Evolutionary conservation across 2,888 invertebrate genomes (phyloP).

Genomic region (Lasioglossum vierecki): DNA sequence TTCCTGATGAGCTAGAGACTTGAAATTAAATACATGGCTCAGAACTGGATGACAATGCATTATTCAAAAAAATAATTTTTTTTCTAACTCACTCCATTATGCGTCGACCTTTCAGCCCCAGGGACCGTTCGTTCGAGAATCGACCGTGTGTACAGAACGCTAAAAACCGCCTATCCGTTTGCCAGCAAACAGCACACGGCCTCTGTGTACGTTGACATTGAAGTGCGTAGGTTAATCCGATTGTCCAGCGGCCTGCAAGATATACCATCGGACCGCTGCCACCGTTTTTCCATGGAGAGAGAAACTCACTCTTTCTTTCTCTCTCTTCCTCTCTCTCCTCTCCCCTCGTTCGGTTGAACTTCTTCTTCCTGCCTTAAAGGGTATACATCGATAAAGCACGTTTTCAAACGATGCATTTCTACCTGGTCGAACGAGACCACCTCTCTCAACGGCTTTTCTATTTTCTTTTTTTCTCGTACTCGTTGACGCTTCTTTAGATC

Average conservation of each 20-base stretch:
- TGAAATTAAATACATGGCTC: too few relatives aligned
- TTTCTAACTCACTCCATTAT: neutral
- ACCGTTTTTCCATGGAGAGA: slow-evolving; percentile 28
- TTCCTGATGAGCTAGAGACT: too few relatives aligned
- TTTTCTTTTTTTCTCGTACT: slow-evolving; percentile 28
- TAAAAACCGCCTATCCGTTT: neutral
- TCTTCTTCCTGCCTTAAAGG: slow-evolving; percentile 41
- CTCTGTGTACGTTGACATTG: slow-evolving; percentile 40
- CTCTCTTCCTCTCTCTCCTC: slow-evolving; percentile 13
- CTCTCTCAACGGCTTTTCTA: neutral
- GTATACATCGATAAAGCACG: slow-evolving; percentile 33
- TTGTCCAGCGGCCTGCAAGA: slow-evolving; percentile 56
- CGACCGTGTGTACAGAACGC: neutral
- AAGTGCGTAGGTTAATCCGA: slow-evolving; percentile 76
- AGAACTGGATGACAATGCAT: too few relatives aligned
- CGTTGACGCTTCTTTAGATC: slow-evolving; percentile 44
- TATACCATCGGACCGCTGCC: slow-evolving; percentile 38
- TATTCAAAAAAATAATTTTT: neutral
- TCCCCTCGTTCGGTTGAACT: slow-evolving; percentile 14
- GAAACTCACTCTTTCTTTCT: slow-evolving; percentile 25
- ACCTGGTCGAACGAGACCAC: slow-evolving; percentile 8
- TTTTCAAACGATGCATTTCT: slow-evolving; percentile 49
- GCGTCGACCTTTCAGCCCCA: neutral
- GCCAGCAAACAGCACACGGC: neutral
- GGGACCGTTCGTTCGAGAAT: neutral